phyloP scores from a whole-genome alignment of 1,140 invertebrate genomes.

The Hetaerina americana region DNA sequence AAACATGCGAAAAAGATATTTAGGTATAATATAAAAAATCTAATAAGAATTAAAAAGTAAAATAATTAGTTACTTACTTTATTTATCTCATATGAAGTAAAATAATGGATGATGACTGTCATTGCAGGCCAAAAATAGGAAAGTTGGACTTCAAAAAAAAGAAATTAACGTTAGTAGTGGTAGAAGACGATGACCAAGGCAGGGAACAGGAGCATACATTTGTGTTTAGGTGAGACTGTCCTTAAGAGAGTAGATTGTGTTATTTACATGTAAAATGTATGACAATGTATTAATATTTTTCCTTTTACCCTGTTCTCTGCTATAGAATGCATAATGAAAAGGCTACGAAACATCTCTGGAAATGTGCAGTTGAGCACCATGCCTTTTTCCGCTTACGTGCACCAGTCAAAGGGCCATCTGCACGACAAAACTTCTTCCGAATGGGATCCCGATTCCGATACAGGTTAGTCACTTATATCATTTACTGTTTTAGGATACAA shows the following conservation, averaged over 20 bases:
- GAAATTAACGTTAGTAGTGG: constrained; percentile 86
- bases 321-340: constrained; percentile 80
- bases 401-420: constrained; percentile 75
- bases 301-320: background rate
- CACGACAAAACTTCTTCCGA: constrained; percentile 88
- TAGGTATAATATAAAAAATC: constrained; percentile 1
- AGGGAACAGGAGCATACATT: constrained; percentile 88
- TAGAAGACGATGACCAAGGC: constrained; percentile 92
- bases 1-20: background rate
- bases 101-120: constrained; percentile 9
- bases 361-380: constrained; percentile 98
- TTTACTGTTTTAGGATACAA: too few relatives aligned
- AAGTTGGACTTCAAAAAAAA: constrained; percentile 92
- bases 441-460: constrained; percentile 95
- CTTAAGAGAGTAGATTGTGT: constrained; percentile 3
- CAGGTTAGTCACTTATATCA: too few relatives aligned
- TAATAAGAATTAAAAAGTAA: too few relatives aligned
- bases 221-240: constrained; percentile 48
- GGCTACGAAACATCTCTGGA: constrained; percentile 98
- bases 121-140: constrained; percentile 64
- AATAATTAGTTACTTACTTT: background rate
- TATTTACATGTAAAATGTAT: constrained; percentile 7
- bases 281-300: constrained; percentile 13
- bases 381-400: constrained; percentile 92
- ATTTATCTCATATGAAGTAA: background rate